Evolutionary conservation across 2,797 vertebrate species (phyloP).

Genomic region (Anguilla anguilla): DNA sequence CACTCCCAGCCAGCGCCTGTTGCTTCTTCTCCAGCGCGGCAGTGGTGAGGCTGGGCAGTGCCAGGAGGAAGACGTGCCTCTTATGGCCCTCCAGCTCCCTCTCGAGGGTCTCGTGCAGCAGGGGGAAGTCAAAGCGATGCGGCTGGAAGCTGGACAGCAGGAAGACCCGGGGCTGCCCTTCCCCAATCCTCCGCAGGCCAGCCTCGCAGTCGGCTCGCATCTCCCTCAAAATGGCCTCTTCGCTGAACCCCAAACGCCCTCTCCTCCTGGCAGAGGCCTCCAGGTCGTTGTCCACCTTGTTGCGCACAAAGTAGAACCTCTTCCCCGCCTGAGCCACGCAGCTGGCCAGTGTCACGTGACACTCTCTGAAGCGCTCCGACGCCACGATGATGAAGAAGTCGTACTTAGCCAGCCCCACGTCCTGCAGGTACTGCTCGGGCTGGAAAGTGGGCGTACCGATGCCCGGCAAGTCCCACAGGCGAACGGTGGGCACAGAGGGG

Average conservation of each 20-base stretch:
- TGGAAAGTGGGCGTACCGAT: constrained; percentile 46
- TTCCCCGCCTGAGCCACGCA: constrained; percentile 38
- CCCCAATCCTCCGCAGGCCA: constrained; percentile 44
- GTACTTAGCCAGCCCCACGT: constrained; percentile 41
- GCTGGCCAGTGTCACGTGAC: constrained; percentile 36
- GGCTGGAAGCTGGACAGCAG: constrained; percentile 64
- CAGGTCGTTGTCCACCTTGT: constrained; percentile 55
- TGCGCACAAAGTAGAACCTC: constrained; percentile 56
- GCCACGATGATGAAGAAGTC: constrained; percentile 58
- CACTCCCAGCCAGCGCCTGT: constrained; percentile 24
- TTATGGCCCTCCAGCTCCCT: constrained; percentile 64
- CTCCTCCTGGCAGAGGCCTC: constrained; percentile 40
- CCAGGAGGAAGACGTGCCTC: constrained; percentile 57
- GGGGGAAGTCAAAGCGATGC: constrained; percentile 59
- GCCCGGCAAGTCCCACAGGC: constrained; percentile 58
- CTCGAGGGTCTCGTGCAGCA: constrained; percentile 62
- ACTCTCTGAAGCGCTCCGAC: constrained; percentile 42
- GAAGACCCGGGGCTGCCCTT: constrained; percentile 58
- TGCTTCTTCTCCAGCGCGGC: constrained; percentile 37
- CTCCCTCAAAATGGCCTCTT: constrained; percentile 45
- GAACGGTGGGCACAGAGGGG: constrained; percentile 42
- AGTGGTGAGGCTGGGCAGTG: constrained; percentile 42
- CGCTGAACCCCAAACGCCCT: constrained; percentile 38
- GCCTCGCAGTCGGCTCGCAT: constrained; percentile 56
- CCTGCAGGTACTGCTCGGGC: constrained; percentile 37